Base-by-base conservation (phyloP, 1,140 invertebrate species). In the Drosophila nannoptera region DNA sequence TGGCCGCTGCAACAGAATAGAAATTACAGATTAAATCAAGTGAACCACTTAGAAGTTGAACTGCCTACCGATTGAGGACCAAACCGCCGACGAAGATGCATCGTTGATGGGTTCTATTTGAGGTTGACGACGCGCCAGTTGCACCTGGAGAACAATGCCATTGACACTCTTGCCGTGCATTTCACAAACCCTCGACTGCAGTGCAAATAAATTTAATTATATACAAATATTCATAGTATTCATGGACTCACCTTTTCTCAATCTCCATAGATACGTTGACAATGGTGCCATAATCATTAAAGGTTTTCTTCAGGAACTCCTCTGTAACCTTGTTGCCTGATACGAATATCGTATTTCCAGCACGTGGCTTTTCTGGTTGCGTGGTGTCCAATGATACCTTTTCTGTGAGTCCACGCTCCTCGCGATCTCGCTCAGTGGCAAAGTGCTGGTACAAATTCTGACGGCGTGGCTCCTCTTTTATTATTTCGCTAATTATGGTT, bases 361-460 rank as follows among this genome's bases (percentile, higher is more conserved):
- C 92, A 45, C 93, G 91, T 0, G 95, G 93, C 73, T 94, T 94
- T 32, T 95, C 94, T 7, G 73, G 75, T 14, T 78, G 86, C 2
- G 63, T 56, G 2, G 87, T 69, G 33, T 87, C 75, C n/a, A 80
- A 45, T 0, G 70, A 49, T 86, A 80, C 82, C 77, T 91, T 91
- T 67, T 91, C 92, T 55, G 92, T 91, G 29, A 91, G 72, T 55
- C 88, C 89, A 56, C 87, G 91, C 73, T 90, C 92, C 82, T 92
- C 89, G 43, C 86, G 91, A 80, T 90, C 92, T 77, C 92, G 90
- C n/a, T 94, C 94, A 58, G 93, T 94, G 2, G 97, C 94, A 93
- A 98, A 97, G 87, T 94, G 96, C 69, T 97, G 96, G 91, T 97
- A 97, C 2, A 98, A 89, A 87, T 95, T 95, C 90, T 97, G 88